Conservation (phyloP, 2,888 invertebrate genomes). For the Drosophila ustulata region DNA sequence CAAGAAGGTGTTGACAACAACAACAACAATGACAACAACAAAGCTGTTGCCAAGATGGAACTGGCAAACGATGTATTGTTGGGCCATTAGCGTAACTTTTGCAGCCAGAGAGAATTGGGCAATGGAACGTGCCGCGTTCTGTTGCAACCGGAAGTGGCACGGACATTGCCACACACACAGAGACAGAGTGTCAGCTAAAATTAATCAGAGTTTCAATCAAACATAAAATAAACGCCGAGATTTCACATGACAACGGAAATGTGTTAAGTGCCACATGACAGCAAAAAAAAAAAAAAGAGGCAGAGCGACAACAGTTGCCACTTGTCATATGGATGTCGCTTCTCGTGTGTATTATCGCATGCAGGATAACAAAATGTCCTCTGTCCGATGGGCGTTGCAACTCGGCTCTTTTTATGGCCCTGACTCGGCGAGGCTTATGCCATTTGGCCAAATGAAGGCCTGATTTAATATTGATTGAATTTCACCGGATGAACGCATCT, state of each 20-base stretch:
- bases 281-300: neutral
- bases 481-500: neutral
- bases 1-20: slow-evolving; percentile 63
- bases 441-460: slow-evolving; percentile 4
- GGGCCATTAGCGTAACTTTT: slow-evolving; percentile 61
- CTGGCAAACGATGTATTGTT: slow-evolving; percentile 55
- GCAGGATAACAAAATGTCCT: slow-evolving; percentile 11
- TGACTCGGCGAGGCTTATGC: neutral
- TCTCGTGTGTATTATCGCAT: slow-evolving; percentile 4
- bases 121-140: slow-evolving; percentile 47
- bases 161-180: slow-evolving; percentile 4
- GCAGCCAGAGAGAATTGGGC: slow-evolving; percentile 54
- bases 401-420: neutral
- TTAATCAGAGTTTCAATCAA: slow-evolving; percentile 80
- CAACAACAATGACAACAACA: slow-evolving; percentile 36
- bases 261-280: slow-evolving; percentile 57
- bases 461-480: slow-evolving; percentile 26
- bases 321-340: slow-evolving; percentile 16
- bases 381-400: neutral
- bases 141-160: slow-evolving; percentile 27
- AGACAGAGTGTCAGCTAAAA: slow-evolving; percentile 43
- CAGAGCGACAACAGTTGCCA: slow-evolving; percentile 34
- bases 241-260: slow-evolving; percentile 66
- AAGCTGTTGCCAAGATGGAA: slow-evolving; percentile 37
- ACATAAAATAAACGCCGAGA: slow-evolving; percentile 74